phyloP scores from a whole-genome alignment of 2,888 invertebrate genomes.

The Chouioia cunea region DNA sequence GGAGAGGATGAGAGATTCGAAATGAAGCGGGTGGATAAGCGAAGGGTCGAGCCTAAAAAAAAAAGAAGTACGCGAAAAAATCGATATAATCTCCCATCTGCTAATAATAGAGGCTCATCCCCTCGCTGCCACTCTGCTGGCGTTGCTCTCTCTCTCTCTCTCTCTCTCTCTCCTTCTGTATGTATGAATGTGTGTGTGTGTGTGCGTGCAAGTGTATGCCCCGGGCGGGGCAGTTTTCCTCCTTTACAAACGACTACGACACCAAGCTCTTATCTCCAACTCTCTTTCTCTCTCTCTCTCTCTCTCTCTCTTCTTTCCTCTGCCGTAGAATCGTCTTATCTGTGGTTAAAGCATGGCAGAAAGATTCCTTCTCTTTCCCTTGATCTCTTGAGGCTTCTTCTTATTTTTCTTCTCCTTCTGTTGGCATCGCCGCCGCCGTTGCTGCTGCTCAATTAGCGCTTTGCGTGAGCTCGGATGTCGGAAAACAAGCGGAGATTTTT shows the following conservation, averaged over 20 bases:
- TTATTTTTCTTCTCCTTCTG: too few species aligned
- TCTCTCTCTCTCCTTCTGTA: too few species aligned
- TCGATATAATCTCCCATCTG: conserved; percentile 67
- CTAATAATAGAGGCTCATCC: conserved; percentile 66
- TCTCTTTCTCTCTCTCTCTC: conserved; percentile 11
- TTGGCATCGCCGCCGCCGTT: too few species aligned
- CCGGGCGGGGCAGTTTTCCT: conserved; percentile 39
- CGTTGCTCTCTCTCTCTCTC: too few species aligned
- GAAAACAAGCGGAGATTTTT: conserved; percentile 42
- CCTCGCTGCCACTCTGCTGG: conserved; percentile 47
- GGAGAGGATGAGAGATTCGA: conserved; percentile 5
- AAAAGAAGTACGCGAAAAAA: too few species aligned
- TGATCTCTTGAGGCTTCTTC: too few species aligned
- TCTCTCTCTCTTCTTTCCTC: neutral
- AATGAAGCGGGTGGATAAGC: conserved; percentile 32
- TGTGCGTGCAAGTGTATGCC: conserved; percentile 47
- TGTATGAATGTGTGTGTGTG: neutral
- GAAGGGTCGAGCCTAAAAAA: conserved; percentile 47
- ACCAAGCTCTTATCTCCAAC: conserved; percentile 24
- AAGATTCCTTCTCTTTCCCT: too few species aligned
- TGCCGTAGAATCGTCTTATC: neutral
- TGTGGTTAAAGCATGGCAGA: too few species aligned
- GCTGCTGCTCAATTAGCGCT: too few species aligned
- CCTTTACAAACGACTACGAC: conserved; percentile 43
- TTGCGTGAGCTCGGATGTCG: conserved; percentile 49